These are phyloP conservation scores for Noctua janthe DNA, from an alignment of 2,888 invertebrate genomes.

Conservation along the genomic window DNA sequence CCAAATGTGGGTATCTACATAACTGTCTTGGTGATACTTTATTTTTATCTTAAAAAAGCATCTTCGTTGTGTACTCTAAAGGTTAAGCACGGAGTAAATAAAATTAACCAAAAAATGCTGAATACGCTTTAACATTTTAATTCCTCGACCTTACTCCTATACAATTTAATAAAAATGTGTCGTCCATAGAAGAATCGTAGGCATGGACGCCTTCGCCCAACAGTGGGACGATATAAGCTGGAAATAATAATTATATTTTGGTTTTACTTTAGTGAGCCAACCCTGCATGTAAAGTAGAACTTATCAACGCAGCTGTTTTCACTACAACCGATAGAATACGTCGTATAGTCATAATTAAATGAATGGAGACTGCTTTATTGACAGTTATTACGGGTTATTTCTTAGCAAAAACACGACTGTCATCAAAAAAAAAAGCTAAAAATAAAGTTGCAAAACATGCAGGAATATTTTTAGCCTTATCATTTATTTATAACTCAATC, in stretches of 20 bases:
- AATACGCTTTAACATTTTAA: not conserved
- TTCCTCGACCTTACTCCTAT: not conserved
- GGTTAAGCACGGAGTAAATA: not conserved
- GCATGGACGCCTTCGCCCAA: not conserved
- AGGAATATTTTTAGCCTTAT: not conserved
- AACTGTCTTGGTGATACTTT: not conserved
- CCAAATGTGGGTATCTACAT: not conserved
- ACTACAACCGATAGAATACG: conserved; percentile 15
- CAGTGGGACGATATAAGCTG: not conserved
- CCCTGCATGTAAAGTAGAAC: not conserved
- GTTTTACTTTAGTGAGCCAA: not conserved
- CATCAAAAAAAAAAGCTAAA: conserved; percentile 1
- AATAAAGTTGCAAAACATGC: conserved; percentile 3
- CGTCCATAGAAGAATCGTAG: not conserved
- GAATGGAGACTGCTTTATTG: conserved; percentile 14
- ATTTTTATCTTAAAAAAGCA: not conserved
- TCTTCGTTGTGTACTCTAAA: not conserved
- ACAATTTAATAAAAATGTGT: not conserved
- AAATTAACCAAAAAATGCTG: not conserved
- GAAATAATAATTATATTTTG: not conserved
- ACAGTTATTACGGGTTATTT: not conserved
- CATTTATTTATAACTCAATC: not conserved
- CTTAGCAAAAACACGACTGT: not conserved
- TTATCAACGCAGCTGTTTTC: conserved; percentile 16
- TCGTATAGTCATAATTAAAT: not conserved